phyloP scores from a whole-genome alignment of 2,113 vertebrate species.

The Oncorhynchus tshawytscha region DNA sequence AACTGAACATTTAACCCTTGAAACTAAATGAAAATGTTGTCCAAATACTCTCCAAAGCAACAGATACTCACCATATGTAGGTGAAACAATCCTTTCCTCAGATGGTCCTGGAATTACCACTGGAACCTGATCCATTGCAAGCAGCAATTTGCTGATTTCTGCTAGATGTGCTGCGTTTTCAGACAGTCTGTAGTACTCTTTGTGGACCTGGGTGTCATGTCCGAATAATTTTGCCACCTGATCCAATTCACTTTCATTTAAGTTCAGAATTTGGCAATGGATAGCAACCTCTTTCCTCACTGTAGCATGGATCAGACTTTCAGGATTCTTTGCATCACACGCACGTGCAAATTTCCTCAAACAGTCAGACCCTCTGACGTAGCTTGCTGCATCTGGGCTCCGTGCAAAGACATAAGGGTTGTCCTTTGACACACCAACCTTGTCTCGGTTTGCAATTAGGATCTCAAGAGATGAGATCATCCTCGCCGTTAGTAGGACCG shows the following conservation, averaged over 20 bases:
- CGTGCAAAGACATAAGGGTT: constrained; percentile 68
- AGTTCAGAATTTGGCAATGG: constrained; percentile 68
- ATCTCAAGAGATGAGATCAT: constrained; percentile 61
- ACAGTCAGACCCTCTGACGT: constrained; percentile 66
- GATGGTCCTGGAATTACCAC: background rate
- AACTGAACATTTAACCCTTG: too few relatives aligned
- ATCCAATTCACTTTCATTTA: constrained; percentile 51
- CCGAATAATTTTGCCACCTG: constrained; percentile 52
- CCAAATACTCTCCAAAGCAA: background rate
- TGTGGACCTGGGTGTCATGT: constrained; percentile 15
- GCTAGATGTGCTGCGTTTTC: constrained; percentile 51
- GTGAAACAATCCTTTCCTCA: background rate
- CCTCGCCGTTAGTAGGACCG: constrained; percentile 60
- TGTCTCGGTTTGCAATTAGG: constrained; percentile 56
- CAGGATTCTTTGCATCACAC: constrained; percentile 64
- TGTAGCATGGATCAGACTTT: constrained; percentile 58
- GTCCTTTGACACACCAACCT: constrained; percentile 53
- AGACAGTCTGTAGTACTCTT: constrained; percentile 50
- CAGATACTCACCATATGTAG: background rate
- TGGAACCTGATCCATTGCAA: constrained; percentile 52
- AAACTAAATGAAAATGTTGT: too few relatives aligned
- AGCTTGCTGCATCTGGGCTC: constrained; percentile 61
- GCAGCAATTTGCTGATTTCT: constrained; percentile 59
- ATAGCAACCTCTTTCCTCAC: constrained; percentile 63
- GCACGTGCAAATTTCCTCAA: constrained; percentile 59